Evolutionary conservation across 1,140 invertebrate species (phyloP), one percentile per base, ranked within the genome.

Genomic region (Heliconius melpomene): DNA sequence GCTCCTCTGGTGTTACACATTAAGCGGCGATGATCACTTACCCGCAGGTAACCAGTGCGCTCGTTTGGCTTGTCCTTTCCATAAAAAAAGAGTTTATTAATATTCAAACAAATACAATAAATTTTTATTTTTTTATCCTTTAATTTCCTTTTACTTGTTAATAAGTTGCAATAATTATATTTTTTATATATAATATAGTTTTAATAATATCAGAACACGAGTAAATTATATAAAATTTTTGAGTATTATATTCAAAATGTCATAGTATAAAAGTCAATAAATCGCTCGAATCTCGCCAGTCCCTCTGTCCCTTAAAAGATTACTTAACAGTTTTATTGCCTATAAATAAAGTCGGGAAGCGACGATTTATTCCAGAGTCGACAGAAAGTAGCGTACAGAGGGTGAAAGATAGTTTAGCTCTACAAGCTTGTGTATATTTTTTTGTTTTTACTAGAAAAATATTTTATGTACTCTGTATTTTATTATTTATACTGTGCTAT

Each of bases 391-490:
- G 60, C 60, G 20, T 71, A 71, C 26, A 36, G 20, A 75, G n/a
- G 75, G 38, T 40, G 60, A 77, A 77, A 71, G 38, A 72, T 71
- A 77, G 60, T 76, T 77, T 60, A 40, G 5, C 26, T 36, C 16
- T 57, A 75, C 74, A 75, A 60, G 38, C 26, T 66, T 26, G 50
- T 36, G 29, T 60, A 60, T 66, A 73, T 60, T 60, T 57, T 32
- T 38, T 79, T 79, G 54, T 79, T 74, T 79, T 79, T 70, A 74
- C 57, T 36, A 70, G 66, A 40, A 29, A 54, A 46, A 46, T 79
- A 70, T 79, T 74, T 79, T 70, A 70, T 26, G 18, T 66, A 38
- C 11, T 66, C 20, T 16, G 60, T 66, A 23, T 66, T 66, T 66
- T 66, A 66, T 66, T 16, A 46, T 46, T 46, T 5, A 46, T 16